These are phyloP conservation scores for Toxostoma redivivum DNA, from an alignment of 2,113 vertebrate species.

Conservation along the genomic window DNA sequence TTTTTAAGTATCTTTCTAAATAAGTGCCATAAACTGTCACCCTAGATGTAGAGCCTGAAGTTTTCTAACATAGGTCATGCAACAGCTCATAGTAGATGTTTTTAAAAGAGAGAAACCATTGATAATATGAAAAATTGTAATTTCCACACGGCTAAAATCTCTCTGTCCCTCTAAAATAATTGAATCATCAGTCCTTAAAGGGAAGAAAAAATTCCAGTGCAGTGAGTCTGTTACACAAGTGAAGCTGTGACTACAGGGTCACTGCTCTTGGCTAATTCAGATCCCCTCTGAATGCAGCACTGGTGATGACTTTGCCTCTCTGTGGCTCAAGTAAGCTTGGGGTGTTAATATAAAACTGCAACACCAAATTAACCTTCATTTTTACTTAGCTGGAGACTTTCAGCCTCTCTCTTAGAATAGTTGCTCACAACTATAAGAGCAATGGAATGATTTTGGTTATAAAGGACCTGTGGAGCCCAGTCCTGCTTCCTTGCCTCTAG, in stretches of 20 bases:
- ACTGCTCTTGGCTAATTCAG: neutral
- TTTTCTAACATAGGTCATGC: neutral
- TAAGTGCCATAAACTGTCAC: neutral
- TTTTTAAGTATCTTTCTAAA: neutral
- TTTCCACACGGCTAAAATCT: neutral
- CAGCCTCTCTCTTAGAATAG: neutral
- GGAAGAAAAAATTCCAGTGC: neutral
- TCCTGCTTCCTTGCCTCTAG: neutral
- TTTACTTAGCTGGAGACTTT: neutral
- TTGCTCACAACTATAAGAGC: neutral
- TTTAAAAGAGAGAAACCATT: neutral
- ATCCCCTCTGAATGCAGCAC: neutral
- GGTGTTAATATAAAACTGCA: neutral
- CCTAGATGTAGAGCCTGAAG: neutral
- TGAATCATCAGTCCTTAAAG: neutral
- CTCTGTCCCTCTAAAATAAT: neutral
- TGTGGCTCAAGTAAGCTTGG: neutral
- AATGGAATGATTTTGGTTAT: neutral
- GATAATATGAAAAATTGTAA: neutral
- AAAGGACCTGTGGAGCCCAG: neutral
- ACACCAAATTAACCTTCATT: neutral
- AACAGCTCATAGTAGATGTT: neutral
- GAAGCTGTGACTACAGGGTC: neutral
- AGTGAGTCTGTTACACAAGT: neutral
- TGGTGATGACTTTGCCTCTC: neutral